Evolutionary conservation across 1,140 invertebrate species (phyloP).

Genomic region (Aporrectodea caliginosa): DNA sequence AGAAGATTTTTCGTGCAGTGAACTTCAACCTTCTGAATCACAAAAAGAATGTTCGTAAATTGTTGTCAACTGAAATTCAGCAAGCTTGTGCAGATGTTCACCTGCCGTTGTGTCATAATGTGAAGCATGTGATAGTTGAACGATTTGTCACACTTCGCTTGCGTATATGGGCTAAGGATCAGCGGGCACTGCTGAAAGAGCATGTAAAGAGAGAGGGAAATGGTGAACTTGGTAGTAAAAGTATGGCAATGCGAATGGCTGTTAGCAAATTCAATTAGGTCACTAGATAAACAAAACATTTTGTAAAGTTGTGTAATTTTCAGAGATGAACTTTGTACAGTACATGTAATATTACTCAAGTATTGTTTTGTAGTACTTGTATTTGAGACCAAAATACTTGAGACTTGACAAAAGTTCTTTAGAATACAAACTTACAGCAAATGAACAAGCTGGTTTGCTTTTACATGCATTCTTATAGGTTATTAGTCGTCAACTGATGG

Average conservation of each 20-base stretch:
- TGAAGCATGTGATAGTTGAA: not conserved
- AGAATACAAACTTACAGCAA: too few relatives aligned
- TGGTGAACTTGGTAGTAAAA: not conserved
- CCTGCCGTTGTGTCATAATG: not conserved
- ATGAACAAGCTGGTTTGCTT: too few relatives aligned
- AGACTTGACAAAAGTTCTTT: too few relatives aligned
- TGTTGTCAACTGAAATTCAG: not conserved
- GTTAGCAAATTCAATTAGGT: too few relatives aligned
- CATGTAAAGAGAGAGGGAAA: not conserved
- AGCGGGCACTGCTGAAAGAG: not conserved
- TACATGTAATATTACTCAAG: too few relatives aligned
- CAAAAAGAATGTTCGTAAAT: not conserved
- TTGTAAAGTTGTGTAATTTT: too few relatives aligned
- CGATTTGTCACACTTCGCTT: not conserved
- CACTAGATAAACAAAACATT: too few relatives aligned
- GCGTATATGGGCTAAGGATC: not conserved
- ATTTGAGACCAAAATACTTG: too few relatives aligned
- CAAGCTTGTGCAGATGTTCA: not conserved
- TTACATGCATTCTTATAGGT: too few relatives aligned
- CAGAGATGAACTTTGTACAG: too few relatives aligned
- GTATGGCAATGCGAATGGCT: slow-evolving; percentile 1
- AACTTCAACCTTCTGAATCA: not conserved
- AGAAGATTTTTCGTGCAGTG: not conserved
- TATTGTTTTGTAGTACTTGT: too few relatives aligned
- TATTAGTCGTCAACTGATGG: too few relatives aligned